A percentile compares a stretch with the other conserved stretches of the same genome.
phyloP scores from a whole-genome alignment of 2,113 vertebrate species.

The Corythaeola cristata region DNA sequence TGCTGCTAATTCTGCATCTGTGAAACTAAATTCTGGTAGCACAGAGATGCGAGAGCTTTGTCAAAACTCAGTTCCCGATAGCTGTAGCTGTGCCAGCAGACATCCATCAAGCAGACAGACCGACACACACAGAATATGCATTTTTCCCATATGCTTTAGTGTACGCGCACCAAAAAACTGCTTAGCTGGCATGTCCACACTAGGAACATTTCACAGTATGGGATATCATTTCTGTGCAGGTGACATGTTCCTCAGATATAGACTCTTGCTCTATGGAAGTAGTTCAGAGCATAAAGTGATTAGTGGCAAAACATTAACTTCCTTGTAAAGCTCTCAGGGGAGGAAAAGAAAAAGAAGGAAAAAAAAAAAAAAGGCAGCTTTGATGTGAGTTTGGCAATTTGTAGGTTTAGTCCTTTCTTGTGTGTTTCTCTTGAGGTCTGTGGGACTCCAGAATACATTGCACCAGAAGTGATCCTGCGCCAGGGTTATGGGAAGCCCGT shows the following conservation, averaged over 20 bases:
- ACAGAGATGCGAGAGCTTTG: not conserved
- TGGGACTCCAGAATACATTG: constrained; percentile 96
- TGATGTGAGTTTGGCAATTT: not conserved
- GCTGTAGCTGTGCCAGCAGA: constrained; percentile 23
- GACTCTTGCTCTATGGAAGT: not conserved
- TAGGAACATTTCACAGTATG: not conserved
- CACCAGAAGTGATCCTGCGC: constrained; percentile 94
- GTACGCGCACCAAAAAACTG: not conserved
- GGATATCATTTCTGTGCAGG: not conserved
- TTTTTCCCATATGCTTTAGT: constrained; percentile 19
- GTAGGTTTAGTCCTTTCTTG: not conserved
- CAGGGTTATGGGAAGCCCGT: constrained; percentile 98
- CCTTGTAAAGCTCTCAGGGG: not conserved
- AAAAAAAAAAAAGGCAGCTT: not conserved
- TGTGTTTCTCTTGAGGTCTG: constrained; percentile 82
- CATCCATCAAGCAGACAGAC: constrained; percentile 25
- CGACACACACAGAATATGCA: not conserved
- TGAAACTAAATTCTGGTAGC: constrained; percentile 20
- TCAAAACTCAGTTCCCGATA: constrained; percentile 1
- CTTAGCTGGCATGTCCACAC: not conserved
- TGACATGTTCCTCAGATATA: not conserved
- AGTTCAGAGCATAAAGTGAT: not conserved
- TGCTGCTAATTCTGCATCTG: constrained; percentile 53
- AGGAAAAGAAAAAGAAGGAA: too few relatives aligned
- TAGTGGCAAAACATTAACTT: not conserved